Evolutionary conservation across 2,113 vertebrate genomes (phyloP).

Genomic region (Pygoscelis adeliae): DNA sequence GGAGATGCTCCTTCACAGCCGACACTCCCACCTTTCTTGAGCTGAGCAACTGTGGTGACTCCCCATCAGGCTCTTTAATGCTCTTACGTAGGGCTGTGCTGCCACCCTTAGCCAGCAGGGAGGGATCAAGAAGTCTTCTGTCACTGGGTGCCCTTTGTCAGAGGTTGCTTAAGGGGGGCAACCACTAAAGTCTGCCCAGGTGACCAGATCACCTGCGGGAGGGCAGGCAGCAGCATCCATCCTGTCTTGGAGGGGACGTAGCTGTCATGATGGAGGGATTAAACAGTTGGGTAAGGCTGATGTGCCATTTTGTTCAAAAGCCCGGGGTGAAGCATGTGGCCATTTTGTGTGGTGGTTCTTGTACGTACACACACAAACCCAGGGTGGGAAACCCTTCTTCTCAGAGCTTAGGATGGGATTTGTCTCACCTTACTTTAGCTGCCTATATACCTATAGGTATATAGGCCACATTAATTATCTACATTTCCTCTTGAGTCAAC

Average conservation of each 20-base stretch:
- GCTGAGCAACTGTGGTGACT: too few species aligned
- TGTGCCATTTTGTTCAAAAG: not conserved
- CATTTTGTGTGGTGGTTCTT: not conserved
- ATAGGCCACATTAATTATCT: not conserved
- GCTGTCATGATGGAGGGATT: not conserved
- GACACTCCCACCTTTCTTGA: not conserved
- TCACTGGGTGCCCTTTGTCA: not conserved
- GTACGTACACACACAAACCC: fast-evolving
- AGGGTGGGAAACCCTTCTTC: not conserved
- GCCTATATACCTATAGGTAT: not conserved
- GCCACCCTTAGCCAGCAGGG: not conserved
- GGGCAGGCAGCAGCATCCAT: not conserved
- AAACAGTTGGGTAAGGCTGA: not conserved
- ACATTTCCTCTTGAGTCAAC: not conserved
- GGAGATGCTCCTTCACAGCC: not conserved
- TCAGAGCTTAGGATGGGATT: not conserved
- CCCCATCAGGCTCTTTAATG: not conserved
- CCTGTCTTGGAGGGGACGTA: not conserved
- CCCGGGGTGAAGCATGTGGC: not conserved
- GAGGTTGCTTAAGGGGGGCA: not conserved
- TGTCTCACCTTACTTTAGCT: not conserved
- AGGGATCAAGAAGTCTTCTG: not conserved
- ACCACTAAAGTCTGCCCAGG: not conserved
- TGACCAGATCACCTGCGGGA: not conserved
- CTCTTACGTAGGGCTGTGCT: not conserved